These are phyloP conservation scores for Halotydeus destructor DNA, from an alignment of 1,140 invertebrate species.

Conservation along the genomic window DNA sequence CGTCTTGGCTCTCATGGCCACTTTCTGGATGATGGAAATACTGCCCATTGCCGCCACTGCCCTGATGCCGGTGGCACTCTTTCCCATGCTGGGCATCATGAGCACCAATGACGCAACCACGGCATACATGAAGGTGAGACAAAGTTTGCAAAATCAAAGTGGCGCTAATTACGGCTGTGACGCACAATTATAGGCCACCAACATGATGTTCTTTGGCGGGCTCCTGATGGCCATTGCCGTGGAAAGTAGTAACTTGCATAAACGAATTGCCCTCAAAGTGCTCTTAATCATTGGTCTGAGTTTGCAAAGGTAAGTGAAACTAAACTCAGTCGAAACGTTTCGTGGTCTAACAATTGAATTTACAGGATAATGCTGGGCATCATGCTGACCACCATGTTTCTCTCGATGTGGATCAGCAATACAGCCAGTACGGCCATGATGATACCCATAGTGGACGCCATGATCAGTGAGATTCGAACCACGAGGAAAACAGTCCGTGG, in stretches of 20 bases:
- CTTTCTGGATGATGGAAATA: slow-evolving; percentile 32
- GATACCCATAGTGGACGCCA: slow-evolving; percentile 56
- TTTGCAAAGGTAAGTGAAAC: neutral
- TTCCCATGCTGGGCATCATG: slow-evolving; percentile 46
- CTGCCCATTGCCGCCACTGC: slow-evolving; percentile 60
- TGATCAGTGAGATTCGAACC: slow-evolving; percentile 23
- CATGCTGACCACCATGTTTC: slow-evolving; percentile 50
- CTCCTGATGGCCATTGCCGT: slow-evolving; percentile 25
- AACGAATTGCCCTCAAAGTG: slow-evolving; percentile 25
- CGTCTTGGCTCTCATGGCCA: slow-evolving; percentile 19
- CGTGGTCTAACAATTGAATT: slow-evolving; percentile 1
- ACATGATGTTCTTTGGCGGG: slow-evolving; percentile 25
- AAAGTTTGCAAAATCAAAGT: neutral
- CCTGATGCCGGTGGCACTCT: slow-evolving; percentile 55
- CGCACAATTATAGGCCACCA: slow-evolving; percentile 36
- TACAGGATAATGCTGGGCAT: slow-evolving; percentile 46
- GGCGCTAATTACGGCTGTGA: neutral
- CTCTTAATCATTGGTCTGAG: slow-evolving; percentile 22
- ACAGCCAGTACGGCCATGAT: slow-evolving; percentile 65
- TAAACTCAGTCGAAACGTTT: neutral
- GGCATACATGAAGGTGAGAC: slow-evolving; percentile 41
- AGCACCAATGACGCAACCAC: slow-evolving; percentile 12
- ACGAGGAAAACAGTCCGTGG: neutral
- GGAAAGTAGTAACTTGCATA: slow-evolving; percentile 27
- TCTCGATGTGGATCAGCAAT: slow-evolving; percentile 70